phyloP scores from a whole-genome alignment of 2,797 vertebrate species.

The Myotis myotis region DNA sequence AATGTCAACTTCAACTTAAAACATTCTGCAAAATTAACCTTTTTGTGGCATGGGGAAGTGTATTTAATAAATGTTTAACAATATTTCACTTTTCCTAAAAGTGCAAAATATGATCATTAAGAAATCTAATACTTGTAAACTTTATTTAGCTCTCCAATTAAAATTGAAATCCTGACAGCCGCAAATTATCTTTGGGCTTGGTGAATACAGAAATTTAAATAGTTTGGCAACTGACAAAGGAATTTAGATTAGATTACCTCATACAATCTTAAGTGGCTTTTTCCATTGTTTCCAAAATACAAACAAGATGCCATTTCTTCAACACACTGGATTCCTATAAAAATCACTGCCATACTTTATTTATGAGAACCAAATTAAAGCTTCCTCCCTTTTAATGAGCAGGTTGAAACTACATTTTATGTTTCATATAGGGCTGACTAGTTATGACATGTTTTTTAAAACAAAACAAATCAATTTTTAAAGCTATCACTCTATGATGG shows the following conservation, averaged over 20 bases:
- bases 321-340: constrained; percentile 80
- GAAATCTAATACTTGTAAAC: constrained; percentile 69
- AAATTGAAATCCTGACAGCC: constrained; percentile 66
- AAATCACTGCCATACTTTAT: constrained; percentile 82
- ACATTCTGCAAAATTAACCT: constrained; percentile 74
- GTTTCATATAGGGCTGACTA: constrained; percentile 75
- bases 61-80: constrained; percentile 71
- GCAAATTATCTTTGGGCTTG: constrained; percentile 45
- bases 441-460: constrained; percentile 75
- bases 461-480: constrained; percentile 70
- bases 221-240: constrained; percentile 71
- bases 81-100: constrained; percentile 67
- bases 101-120: constrained; percentile 73
- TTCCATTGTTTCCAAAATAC: constrained; percentile 81
- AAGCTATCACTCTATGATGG: constrained; percentile 71
- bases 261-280: constrained; percentile 80
- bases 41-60: constrained; percentile 68
- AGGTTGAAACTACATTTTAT: constrained; percentile 73
- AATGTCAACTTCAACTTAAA: constrained; percentile 77
- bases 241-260: constrained; percentile 65
- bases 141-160: constrained; percentile 69
- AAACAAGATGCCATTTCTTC: constrained; percentile 83
- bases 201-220: constrained; percentile 56
- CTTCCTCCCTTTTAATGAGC: constrained; percentile 75
- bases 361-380: constrained; percentile 84